Conservation (phyloP, 2,113 vertebrate species). For the Rhinopomastus cyanomelas region DNA sequence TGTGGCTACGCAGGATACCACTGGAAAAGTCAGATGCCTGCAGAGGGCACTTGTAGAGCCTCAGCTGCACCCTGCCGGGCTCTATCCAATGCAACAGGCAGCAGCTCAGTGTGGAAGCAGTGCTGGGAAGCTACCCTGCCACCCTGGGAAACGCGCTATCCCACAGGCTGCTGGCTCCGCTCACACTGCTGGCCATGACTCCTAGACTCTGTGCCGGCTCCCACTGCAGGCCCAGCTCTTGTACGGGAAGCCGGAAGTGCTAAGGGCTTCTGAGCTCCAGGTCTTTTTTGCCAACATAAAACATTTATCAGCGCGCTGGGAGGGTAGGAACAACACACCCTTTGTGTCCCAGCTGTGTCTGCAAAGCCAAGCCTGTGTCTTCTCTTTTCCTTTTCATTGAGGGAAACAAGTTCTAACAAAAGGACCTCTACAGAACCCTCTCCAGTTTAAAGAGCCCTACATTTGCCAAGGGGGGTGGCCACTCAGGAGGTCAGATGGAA, state of each 20-base stretch:
- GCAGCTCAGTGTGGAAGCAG: accelerated
- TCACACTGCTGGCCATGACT: accelerated
- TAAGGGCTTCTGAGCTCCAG: background rate
- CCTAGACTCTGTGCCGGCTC: background rate
- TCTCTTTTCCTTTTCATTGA: slow-evolving; percentile 6
- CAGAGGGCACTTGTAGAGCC: background rate
- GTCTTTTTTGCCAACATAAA: slow-evolving; percentile 2
- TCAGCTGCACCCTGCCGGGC: background rate
- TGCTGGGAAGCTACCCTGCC: background rate
- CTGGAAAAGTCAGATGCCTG: background rate
- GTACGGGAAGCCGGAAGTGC: background rate
- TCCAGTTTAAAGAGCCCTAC: background rate
- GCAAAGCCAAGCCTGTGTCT: background rate
- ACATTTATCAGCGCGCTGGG: background rate
- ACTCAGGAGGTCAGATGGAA: background rate
- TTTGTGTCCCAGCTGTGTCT: background rate
- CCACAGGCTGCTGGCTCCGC: accelerated
- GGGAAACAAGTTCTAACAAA: background rate
- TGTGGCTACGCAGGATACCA: background rate
- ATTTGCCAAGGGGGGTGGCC: background rate
- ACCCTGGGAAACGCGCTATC: background rate
- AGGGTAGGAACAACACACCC: slow-evolving; percentile 1
- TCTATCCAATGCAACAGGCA: background rate
- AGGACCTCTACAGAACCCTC: background rate
- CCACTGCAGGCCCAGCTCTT: background rate